Percentiles rank a stretch among this genome's conserved stretches.
phyloP scores from a whole-genome alignment of 2,113 vertebrate genomes.

The Ciconia boyciana region DNA sequence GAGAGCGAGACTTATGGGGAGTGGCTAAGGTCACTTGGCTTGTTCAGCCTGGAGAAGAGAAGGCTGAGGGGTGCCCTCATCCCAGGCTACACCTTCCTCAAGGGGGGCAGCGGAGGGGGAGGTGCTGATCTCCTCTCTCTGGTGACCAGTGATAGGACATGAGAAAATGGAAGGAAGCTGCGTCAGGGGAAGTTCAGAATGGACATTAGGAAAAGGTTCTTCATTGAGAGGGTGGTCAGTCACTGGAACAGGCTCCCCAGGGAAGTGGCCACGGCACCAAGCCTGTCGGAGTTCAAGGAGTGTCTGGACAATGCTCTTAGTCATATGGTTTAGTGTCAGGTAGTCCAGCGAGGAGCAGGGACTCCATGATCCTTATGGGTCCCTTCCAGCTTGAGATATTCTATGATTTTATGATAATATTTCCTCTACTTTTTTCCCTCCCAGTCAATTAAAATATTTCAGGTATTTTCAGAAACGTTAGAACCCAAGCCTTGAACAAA shows the following conservation, averaged over 20 bases:
- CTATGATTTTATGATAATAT: no score
- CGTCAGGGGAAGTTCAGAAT: background rate
- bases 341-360: no score
- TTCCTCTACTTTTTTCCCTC: no score
- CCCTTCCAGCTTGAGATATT: background rate
- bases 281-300: no score
- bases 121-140: background rate
- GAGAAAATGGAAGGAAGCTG: background rate
- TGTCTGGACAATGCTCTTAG: background rate
- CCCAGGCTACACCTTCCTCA: background rate
- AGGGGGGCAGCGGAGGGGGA: background rate
- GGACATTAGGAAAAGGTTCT: background rate
- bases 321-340: background rate
- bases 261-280: background rate
- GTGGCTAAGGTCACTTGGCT: no score
- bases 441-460: no score
- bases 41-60: no score
- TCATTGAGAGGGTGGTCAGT: background rate
- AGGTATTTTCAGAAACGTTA: no score
- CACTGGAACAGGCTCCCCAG: background rate
- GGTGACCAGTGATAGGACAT: background rate
- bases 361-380: background rate
- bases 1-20: no score
- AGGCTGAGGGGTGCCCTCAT: no score
- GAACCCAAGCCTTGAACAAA: background rate